Percentiles rank a stretch among this genome's conserved stretches.
phyloP scores from a whole-genome alignment of 2,113 vertebrate genomes.

The Calyptomena viridis region DNA sequence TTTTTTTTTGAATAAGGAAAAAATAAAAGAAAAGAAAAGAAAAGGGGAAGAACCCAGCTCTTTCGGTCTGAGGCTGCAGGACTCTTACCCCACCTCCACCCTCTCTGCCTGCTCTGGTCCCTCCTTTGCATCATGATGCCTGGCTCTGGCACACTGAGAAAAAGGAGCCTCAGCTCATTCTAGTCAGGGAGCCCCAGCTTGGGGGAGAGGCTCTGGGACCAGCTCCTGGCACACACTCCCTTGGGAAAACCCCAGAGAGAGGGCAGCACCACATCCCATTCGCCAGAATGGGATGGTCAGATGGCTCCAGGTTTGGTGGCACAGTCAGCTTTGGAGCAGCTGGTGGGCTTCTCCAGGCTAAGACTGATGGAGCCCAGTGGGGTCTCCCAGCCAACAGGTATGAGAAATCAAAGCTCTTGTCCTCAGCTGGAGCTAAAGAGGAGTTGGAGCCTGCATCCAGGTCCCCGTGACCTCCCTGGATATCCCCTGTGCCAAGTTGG shows the following conservation, averaged over 20 bases:
- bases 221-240: neutral
- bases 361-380: neutral
- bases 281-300: neutral
- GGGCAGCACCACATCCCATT: neutral
- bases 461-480: neutral
- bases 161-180: neutral
- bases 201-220: neutral
- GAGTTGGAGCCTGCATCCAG: neutral
- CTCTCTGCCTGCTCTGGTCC: constrained; percentile 13
- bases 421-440: neutral
- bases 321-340: neutral
- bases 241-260: neutral
- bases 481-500: neutral
- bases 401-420: neutral
- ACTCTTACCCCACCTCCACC: constrained; percentile 56
- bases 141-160: neutral
- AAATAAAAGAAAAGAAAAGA: neutral
- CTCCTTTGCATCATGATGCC: neutral
- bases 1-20: constrained; percentile 9
- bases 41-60: constrained; percentile 81
- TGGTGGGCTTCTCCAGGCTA: neutral
- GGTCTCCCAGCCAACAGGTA: neutral
- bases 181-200: neutral
- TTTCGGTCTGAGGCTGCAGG: constrained; percentile 76
- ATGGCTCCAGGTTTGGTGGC: neutral